phyloP scores from a whole-genome alignment of 2,797 vertebrate species.

The Syncerus caffer region DNA sequence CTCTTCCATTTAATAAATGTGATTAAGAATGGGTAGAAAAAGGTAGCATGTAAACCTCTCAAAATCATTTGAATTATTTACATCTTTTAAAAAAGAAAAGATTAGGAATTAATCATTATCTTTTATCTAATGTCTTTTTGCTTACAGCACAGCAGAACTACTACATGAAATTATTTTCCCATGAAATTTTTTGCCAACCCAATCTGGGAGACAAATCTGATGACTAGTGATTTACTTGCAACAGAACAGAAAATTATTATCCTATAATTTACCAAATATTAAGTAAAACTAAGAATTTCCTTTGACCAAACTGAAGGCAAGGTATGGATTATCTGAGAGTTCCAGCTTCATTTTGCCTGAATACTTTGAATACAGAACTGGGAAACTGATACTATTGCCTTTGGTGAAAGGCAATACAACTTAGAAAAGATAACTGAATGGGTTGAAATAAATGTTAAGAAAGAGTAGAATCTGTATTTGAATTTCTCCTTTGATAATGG shows the following conservation, averaged over 20 bases:
- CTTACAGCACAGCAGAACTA: neutral
- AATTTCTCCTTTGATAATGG: neutral
- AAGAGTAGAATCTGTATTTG: neutral
- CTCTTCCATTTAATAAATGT: neutral
- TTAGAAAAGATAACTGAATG: neutral
- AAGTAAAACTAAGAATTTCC: neutral
- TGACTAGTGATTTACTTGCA: neutral
- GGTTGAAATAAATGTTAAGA: neutral
- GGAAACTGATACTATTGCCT: neutral
- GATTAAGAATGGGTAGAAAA: neutral
- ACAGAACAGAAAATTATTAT: neutral
- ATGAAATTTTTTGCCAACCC: neutral
- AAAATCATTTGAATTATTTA: neutral
- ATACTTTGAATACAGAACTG: neutral
- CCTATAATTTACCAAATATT: neutral
- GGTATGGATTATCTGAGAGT: neutral
- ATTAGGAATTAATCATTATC: neutral
- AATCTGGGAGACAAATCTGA: neutral
- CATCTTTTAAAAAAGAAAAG: neutral
- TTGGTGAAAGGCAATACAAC: neutral
- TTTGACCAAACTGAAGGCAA: neutral
- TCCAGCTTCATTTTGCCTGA: neutral
- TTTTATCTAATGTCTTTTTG: neutral
- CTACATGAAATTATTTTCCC: neutral
- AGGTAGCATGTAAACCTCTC: neutral